Base-by-base conservation (phyloP, 2,113 vertebrate species). In the Podocnemis expansa region DNA sequence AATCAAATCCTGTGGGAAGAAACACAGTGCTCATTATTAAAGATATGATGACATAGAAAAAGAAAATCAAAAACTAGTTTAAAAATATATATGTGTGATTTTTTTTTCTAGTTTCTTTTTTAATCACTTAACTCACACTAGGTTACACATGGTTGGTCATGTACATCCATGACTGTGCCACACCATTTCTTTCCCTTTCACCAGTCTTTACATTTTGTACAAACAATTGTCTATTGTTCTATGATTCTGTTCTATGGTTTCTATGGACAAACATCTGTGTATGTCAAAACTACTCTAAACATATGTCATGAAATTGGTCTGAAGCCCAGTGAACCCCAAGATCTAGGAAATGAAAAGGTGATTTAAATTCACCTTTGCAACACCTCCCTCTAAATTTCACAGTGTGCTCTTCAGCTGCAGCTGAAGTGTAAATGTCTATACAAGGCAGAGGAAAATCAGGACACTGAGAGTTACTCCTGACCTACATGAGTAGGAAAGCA, bases 1-100 rank as follows among this genome's bases (percentile, higher is more conserved):
- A 98, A 94, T 98, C 96, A 3, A 97, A 95, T 90, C 14, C 98
- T 98, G 82, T 45, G 22, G 84, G n/a, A 88, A 95, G 1, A 24
- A 21, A 91, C 13, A 84, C 70, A 78, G 85, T 60, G 82, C 41
- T 78, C 89, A 49, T 67, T 89, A 83, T 95, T 89, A 95, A 73
- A 87, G 49, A 83, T 13, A 78, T 2, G 1, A 29, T 79, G 76
- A 90, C 41, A 73, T 25, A 14, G 1, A 19, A 80, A 70, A 3
- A 16, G 49, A 88, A 88, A 87, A 75, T 75, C 41, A 11, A 43
- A 85, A 47, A 38, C 22, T 19, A 16, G 83, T 11, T 29, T 90
- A 22, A 93, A 49, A 89, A 92, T 89, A 47, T 6, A 80, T n/a
- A 54, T 67, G 3, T 76, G 83, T 87, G 51, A 14, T 52, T 19